Percentiles rank a stretch among this genome's conserved stretches.
Evolutionary conservation across 1,140 invertebrate genomes (phyloP).

Genomic region (Neodiprion pinetum): DNA sequence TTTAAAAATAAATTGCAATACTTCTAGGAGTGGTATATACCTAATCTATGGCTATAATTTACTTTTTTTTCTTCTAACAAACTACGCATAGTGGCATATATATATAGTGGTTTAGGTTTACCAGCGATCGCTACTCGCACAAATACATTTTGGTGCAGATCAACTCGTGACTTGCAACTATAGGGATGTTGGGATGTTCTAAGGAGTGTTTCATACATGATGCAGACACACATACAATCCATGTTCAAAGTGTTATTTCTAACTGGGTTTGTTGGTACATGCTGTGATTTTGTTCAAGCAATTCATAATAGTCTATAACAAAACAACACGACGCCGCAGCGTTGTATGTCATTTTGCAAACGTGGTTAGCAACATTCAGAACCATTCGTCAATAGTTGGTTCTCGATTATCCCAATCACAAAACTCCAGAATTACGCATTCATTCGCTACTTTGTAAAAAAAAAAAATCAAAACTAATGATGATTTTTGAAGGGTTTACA

Average conservation of each 20-base stretch:
- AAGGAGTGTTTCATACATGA: not conserved
- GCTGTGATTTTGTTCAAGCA: no score
- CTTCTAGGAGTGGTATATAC: no score
- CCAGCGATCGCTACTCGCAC: not conserved
- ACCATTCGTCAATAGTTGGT: no score
- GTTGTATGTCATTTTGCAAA: no score
- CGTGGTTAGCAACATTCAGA: no score
- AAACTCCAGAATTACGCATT: no score
- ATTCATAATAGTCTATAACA: no score
- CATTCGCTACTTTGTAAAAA: no score
- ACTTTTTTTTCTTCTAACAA: not conserved
- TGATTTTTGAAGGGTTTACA: not conserved
- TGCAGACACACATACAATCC: conserved; percentile 1
- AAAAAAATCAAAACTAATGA: no score
- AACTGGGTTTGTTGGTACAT: no score
- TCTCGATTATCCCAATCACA: no score
- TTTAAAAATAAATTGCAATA: not conserved
- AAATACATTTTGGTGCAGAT: not conserved
- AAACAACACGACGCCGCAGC: no score
- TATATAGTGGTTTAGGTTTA: not conserved
- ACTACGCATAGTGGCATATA: not conserved
- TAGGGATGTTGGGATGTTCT: not conserved
- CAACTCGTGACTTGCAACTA: conserved; percentile 2
- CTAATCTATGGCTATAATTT: not conserved
- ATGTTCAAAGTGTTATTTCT: not conserved